Percentiles rank a stretch among this genome's conserved stretches.
These are phyloP conservation scores for Cladorhizidae sp. DNA, from an alignment of 37 sponge, comb jelly and placozoan genomes.

Conservation along the genomic window DNA sequence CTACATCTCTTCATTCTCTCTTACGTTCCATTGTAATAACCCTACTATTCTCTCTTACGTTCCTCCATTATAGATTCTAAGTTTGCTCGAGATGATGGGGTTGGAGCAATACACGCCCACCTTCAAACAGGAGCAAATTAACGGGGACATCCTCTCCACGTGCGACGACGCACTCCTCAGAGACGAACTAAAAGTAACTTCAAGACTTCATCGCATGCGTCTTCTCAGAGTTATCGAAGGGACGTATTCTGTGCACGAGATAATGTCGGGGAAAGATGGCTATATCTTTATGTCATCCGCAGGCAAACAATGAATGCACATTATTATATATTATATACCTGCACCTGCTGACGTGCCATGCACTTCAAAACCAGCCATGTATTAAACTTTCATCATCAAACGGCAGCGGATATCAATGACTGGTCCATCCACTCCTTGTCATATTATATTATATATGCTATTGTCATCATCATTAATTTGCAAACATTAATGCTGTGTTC, in stretches of 20 bases:
- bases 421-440: no score
- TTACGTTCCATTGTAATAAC: no score
- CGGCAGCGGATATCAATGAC: no score
- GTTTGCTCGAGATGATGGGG: slow-evolving; percentile 34
- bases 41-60: no score
- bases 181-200: slow-evolving; percentile 41
- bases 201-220: slow-evolving; percentile 43
- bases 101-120: slow-evolving; percentile 34
- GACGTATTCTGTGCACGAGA: slow-evolving; percentile 25
- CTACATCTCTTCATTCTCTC: no score
- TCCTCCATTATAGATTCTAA: slow-evolving; percentile 48
- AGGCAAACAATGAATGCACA: not conserved
- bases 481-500: no score
- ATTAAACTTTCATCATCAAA: no score
- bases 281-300: slow-evolving; percentile 21
- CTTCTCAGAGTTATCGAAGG: slow-evolving; percentile 37
- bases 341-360: no score
- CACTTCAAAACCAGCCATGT: no score
- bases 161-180: slow-evolving; percentile 32
- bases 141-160: slow-evolving; percentile 43
- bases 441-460: no score
- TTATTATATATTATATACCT: no score
- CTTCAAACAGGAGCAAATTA: slow-evolving; percentile 44
- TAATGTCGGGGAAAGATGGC: slow-evolving; percentile 37
- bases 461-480: no score